A percentile compares a stretch with the other conserved stretches of the same genome.
Evolutionary conservation across 2,797 vertebrate genomes (phyloP).

Genomic region (Spinus pinus): DNA sequence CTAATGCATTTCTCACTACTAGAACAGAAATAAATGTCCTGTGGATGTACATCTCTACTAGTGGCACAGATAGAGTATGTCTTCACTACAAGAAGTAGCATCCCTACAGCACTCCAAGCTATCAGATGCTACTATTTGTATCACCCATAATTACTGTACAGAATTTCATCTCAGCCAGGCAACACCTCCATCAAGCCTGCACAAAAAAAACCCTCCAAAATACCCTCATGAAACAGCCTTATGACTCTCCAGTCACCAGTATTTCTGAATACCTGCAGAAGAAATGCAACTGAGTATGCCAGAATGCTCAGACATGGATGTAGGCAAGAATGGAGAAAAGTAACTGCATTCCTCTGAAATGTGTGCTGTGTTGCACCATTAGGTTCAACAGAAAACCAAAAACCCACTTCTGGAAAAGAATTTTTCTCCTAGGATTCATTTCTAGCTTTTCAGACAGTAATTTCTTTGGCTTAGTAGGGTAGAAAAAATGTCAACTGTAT

Average conservation of each 20-base stretch:
- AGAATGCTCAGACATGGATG: neutral
- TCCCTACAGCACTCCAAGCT: neutral
- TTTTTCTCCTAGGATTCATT: neutral
- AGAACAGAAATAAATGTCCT: neutral
- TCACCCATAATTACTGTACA: neutral
- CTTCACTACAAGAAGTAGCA: neutral
- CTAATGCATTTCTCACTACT: neutral
- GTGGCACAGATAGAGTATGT: neutral
- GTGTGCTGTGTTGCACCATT: neutral
- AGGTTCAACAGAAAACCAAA: neutral
- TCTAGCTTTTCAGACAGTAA: neutral
- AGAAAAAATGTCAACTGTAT: neutral
- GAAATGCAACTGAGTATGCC: neutral
- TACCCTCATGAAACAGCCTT: neutral
- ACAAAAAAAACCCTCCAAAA: neutral
- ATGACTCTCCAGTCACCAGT: neutral
- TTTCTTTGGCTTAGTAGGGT: neutral
- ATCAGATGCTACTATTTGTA: neutral
- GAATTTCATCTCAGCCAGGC: neutral
- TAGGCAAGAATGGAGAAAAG: neutral
- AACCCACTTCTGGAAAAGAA: neutral
- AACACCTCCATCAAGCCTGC: neutral
- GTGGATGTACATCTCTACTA: neutral
- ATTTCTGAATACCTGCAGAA: neutral
- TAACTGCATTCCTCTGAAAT: neutral